Evolutionary conservation across 2,113 vertebrate species (phyloP).

Genomic region (Lepisosteus oculatus): DNA sequence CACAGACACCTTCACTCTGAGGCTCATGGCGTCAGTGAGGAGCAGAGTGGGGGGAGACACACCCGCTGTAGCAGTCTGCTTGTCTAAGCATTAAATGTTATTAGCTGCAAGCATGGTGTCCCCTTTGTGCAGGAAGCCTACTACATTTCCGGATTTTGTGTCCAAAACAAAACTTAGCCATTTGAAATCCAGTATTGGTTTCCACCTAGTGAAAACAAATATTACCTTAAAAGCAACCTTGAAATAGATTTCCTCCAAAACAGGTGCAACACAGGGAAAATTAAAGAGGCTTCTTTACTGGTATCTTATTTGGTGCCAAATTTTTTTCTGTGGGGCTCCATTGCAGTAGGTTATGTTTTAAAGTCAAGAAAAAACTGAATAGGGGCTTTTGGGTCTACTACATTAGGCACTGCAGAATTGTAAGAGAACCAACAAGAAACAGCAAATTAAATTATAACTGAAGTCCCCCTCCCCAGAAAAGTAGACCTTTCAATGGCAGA

Average conservation of each 20-base stretch:
- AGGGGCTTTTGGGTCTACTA: constrained; percentile 2
- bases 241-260: constrained; percentile 32
- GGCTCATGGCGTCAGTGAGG: constrained; percentile 63
- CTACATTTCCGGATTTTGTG: constrained; percentile 32
- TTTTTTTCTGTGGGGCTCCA: constrained; percentile 22
- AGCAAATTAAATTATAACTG: no score
- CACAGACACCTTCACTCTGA: constrained; percentile 75
- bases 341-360: constrained; percentile 7
- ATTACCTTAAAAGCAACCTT: constrained; percentile 34
- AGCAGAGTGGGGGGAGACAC: constrained; percentile 35
- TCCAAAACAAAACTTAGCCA: constrained; percentile 18
- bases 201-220: constrained; percentile 32
- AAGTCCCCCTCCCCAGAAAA: no score
- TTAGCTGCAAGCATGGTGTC: constrained; percentile 29
- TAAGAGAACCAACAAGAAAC: no score
- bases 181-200: constrained; percentile 36
- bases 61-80: constrained; percentile 12
- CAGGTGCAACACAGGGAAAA: neutral
- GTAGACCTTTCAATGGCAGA: no score
- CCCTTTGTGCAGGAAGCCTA: constrained; percentile 12
- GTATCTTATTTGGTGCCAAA: constrained; percentile 7
- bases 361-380: constrained; percentile 10
- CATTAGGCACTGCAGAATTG: no score
- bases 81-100: constrained; percentile 28
- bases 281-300: neutral